Conservation (phyloP, 2,113 vertebrate species). For the Corynorhinus townsendii region DNA sequence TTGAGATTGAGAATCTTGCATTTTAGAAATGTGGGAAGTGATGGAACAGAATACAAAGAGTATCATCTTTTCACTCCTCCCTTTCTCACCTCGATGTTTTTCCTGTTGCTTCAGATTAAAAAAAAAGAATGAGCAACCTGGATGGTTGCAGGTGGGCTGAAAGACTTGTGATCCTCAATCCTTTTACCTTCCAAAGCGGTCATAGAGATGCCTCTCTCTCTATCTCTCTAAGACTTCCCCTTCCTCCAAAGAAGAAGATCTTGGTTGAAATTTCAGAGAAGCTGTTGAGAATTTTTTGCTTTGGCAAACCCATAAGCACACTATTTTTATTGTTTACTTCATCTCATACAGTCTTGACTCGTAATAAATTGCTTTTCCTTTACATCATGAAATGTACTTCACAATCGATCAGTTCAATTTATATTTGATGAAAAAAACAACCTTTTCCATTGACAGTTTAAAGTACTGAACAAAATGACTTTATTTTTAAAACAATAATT, state of each 20-base stretch:
- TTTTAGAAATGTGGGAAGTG: constrained; percentile 20
- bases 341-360: neutral
- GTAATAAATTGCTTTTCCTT: neutral
- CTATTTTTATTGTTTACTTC: neutral
- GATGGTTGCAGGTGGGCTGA: neutral
- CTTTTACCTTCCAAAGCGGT: neutral
- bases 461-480: neutral
- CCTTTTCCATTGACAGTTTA: neutral
- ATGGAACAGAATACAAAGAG: neutral
- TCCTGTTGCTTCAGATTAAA: neutral
- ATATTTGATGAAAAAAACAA: neutral
- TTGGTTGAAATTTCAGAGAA: neutral
- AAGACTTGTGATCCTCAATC: neutral
- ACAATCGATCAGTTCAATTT: neutral
- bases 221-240: neutral
- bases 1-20: neutral
- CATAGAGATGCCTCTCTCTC: neutral
- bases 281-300: neutral
- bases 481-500: constrained; percentile 12
- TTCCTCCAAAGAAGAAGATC: neutral
- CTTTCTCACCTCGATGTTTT: neutral
- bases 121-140: neutral
- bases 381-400: neutral
- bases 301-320: neutral
- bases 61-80: neutral